Evolutionary conservation across 2,113 vertebrate genomes (phyloP), one percentile per base, ranked within the genome.

Genomic region (Thunnus thynnus): DNA sequence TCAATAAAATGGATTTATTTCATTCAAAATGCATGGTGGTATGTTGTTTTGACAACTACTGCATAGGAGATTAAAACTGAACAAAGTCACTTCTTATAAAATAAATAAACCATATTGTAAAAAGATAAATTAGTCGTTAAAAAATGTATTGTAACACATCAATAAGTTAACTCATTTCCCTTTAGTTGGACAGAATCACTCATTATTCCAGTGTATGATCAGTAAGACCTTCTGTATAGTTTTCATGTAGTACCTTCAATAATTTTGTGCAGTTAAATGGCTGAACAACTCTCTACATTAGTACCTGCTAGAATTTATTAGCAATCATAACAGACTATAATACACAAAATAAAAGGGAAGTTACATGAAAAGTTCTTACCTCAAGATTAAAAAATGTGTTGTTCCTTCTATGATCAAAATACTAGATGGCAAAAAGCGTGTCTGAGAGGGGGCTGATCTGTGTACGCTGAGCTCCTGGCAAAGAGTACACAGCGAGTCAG

Each of bases 291-390:
- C 22, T 6, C 12, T 54, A 5, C n/a, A 44, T 41, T 8, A 27
- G 1, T 4, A n/a, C 1, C 1, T 57, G 32, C 36, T 14, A 36
- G 36, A 18, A 11, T 76, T 58, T 72, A 22, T 10, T 14, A 36
- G 20, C 12, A 14, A 25, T 13, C 9, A 20, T 2, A 13, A 60
- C 7, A 27, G 8, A 81, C 2, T 17, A 12, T 58, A 4, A 41
- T 60, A 16, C 4, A 30, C 17, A 60, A 48, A 69, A 71, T 3
- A 30, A 25, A 74, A 30, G 9, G 36, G 2, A 41, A 41, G 0
- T 1, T 13, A 47, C 3, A 46, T 76, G 0, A 47, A 22, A 70
- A 12, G 8, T 41, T 79, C 88, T 92, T 92, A 92, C 91, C 76
- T 2, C 76, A 13, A 5, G 13, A 13, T 78, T 18, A 7, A 41